Base-by-base conservation (phyloP, 2,888 invertebrate species). In the Acanthosoma haemorrhoidale region DNA sequence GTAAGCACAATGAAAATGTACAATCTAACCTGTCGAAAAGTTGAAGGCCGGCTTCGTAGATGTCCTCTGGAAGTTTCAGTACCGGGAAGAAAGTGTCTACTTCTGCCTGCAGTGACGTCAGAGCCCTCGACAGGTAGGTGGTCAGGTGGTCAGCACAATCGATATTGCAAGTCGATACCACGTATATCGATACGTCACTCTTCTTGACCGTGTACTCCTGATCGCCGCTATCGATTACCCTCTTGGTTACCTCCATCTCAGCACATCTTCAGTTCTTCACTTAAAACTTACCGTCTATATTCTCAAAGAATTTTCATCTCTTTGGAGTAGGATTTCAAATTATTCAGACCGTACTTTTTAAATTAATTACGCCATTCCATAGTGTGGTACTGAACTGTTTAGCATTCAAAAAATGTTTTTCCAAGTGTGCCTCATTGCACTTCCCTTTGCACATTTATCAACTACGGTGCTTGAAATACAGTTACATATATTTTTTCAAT, bases 1-100 rank as follows among this genome's bases (percentile, higher is more conserved):
- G n/a, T n/a, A n/a, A n/a, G n/a, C n/a, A n/a, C n/a, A n/a, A n/a
- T n/a, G n/a, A n/a, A n/a, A n/a, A n/a, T n/a, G n/a, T n/a, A n/a
- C n/a, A n/a, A 29, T n/a, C 32, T 21, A 34, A 66, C 66, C 66
- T 66, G 66, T 66, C 66, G 21, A 66, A 66, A n/a, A 66, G 32
- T 13, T 18, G 31, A 15, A 66, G 38, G 8, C 66, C 66, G 3
- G 66, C 66, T 36, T 39, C 51, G n/a, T 31, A 66, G 8, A 66
- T 34, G 13, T 66, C 66, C 13, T 32, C 21, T 13, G 66, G 66
- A 2, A 66, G 18, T 6, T 13, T 3, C 6, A 38, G 16, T 15
- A 16, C 66, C 4, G 66, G 66, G 6, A 18, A 66, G 3, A 66
- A 31, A 9, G 36, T 31, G 8, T 43, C 29, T 0, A 66, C 43